Percentiles rank a stretch among this genome's conserved stretches.
phyloP scores from a whole-genome alignment of 1,140 invertebrate genomes.

The Trypoxylus dichotomus region DNA sequence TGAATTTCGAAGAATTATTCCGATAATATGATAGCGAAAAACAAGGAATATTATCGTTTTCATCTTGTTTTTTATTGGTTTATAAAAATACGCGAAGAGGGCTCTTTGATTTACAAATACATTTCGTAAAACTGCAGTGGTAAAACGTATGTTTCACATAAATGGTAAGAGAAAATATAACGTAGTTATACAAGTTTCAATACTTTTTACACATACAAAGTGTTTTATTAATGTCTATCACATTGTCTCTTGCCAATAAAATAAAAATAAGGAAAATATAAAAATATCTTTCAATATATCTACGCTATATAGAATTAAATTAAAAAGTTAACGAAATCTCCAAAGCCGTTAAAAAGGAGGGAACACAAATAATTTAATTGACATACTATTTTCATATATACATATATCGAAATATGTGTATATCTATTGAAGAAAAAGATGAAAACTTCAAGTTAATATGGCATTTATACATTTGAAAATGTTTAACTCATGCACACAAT shows the following conservation, averaged over 20 bases:
- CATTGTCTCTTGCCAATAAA: slow-evolving; percentile 21
- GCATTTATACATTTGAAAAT: slow-evolving; percentile 25
- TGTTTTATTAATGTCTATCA: slow-evolving; percentile 24
- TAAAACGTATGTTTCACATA: slow-evolving; percentile 18
- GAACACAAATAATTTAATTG: slow-evolving; percentile 28
- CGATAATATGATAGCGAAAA: no score
- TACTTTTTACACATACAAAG: not conserved
- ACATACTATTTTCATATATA: slow-evolving; percentile 20
- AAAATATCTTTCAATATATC: slow-evolving; percentile 29
- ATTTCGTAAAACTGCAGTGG: not conserved
- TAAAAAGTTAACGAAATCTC: slow-evolving; percentile 24
- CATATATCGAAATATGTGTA: not conserved
- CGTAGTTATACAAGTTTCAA: slow-evolving; percentile 16
- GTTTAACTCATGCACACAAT: not conserved
- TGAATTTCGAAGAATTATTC: no score
- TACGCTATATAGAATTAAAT: slow-evolving; percentile 23
- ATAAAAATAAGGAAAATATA: slow-evolving; percentile 20
- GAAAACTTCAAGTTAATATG: slow-evolving; percentile 17
- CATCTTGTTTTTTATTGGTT: no score
- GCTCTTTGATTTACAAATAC: not conserved
- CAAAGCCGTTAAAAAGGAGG: slow-evolving; percentile 19
- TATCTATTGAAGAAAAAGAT: not conserved
- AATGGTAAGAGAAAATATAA: slow-evolving; percentile 5
- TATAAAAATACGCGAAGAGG: not conserved
- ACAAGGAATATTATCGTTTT: no score